phyloP scores from a whole-genome alignment of 2,888 invertebrate species.

The Drosophila limbata region DNA sequence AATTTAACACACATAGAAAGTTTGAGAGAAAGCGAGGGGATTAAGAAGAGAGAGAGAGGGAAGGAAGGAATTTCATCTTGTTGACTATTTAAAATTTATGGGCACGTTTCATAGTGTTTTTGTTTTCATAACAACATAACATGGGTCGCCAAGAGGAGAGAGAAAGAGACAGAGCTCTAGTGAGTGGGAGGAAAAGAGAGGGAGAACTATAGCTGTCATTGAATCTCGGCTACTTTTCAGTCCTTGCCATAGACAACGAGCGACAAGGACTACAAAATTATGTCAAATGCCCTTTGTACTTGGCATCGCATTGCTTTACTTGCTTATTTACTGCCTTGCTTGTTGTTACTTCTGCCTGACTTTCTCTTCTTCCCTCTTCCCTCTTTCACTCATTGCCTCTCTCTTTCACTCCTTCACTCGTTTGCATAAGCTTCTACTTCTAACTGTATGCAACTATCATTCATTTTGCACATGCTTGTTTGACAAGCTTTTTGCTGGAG shows the following conservation, averaged over 20 bases:
- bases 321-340: slow-evolving; percentile 38
- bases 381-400: background rate
- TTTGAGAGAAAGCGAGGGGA: background rate
- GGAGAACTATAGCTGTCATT: slow-evolving; percentile 23
- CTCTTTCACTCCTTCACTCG: background rate
- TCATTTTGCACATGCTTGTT: slow-evolving; percentile 42
- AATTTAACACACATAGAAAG: background rate
- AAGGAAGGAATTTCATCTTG: slow-evolving; percentile 16
- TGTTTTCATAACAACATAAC: slow-evolving; percentile 57
- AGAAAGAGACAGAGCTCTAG: background rate
- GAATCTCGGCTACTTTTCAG: slow-evolving; percentile 44
- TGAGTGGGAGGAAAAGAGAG: background rate
- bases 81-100: slow-evolving; percentile 73
- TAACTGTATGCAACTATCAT: slow-evolving; percentile 37
- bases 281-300: slow-evolving; percentile 63
- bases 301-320: slow-evolving; percentile 42
- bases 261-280: slow-evolving; percentile 58
- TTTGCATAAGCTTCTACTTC: slow-evolving; percentile 26
- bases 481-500: slow-evolving; percentile 34
- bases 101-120: slow-evolving; percentile 67
- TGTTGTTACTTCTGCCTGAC: slow-evolving; percentile 4
- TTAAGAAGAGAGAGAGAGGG: background rate
- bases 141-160: slow-evolving; percentile 2
- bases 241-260: slow-evolving; percentile 36
- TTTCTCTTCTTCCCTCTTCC: background rate